Conservation (phyloP, 2,888 invertebrate species). For the Hipparchia sbordonii region DNA sequence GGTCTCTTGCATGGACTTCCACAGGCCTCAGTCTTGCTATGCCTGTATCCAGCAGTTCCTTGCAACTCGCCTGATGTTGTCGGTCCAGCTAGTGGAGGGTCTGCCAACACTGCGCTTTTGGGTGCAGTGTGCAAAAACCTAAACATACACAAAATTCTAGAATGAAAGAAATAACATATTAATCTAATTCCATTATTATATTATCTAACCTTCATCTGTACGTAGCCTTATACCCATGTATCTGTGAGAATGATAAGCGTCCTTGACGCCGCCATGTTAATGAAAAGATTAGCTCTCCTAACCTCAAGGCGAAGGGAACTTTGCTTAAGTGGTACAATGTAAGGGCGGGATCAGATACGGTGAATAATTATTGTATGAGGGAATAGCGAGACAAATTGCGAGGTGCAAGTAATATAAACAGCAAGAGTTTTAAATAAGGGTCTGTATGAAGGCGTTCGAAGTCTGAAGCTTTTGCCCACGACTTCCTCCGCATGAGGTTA, state of each 20-base stretch:
- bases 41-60: too few species aligned
- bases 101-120: too few species aligned
- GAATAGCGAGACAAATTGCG: slow-evolving; percentile 19
- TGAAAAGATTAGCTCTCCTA: slow-evolving; percentile 44
- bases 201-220: not conserved
- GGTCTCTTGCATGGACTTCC: too few species aligned
- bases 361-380: slow-evolving; percentile 34
- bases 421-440: not conserved
- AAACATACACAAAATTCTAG: too few species aligned
- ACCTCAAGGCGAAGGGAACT: slow-evolving; percentile 42
- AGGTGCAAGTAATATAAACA: slow-evolving; percentile 8
- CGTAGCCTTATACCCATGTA: slow-evolving; percentile 7
- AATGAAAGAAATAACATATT: too few species aligned
- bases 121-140: too few species aligned
- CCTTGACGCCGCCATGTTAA: slow-evolving; percentile 41
- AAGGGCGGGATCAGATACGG: slow-evolving; percentile 36
- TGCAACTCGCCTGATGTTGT: too few species aligned
- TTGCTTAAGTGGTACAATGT: slow-evolving; percentile 39
- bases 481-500: too few species aligned
- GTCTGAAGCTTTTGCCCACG: too few species aligned
- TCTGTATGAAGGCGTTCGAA: too few species aligned
- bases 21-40: too few species aligned
- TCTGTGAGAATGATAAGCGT: slow-evolving; percentile 30
- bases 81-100: too few species aligned
- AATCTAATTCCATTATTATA: not conserved